Evolutionary conservation across 1,140 invertebrate species (phyloP), one percentile per base, ranked within the genome.

Genomic region (Euwallacea similis): DNA sequence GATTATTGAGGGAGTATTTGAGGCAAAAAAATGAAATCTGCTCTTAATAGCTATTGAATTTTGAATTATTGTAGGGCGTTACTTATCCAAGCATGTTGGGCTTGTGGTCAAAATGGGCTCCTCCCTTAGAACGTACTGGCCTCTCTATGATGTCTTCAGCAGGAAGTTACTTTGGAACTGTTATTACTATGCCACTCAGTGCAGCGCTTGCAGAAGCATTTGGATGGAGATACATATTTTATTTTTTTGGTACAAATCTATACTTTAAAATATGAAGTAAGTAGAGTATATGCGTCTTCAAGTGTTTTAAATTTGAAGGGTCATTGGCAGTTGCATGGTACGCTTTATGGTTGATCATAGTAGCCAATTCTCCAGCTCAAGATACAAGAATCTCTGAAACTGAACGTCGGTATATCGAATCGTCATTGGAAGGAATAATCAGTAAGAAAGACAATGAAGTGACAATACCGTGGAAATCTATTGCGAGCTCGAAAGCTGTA

Each of bases 31-130:
- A 33, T 33, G 4, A 33, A 33, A 4, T 4, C 21, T 33, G 21
- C 21, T 33, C 2, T 13, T 42, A 8, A 7, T 2, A 56, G 10
- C 33, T 8, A 1, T 55, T 11, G 4, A 33, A 33, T 33, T 13
- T 21, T 61, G 21, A 70, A 66, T 73, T 15, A 67, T 77, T 79
- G 56, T 78, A 94, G 92, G 94, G 94, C 55, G 93, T 96, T 0
- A 94, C 93, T 0, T 96, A 94, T 82, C 94, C 94, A 6, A 91
- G 92, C 73, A 95, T 96, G 63, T 93, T 95, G 80, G 90, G 91
- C 7, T 88, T 96, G 33, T 95, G 94, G 92, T 86, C 91, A 0
- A 87, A 89, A 68, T 97, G 95, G 94, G 90, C 93, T n/a, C 95
- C 94, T 15, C 89, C 91, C 0, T 78, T 89, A 16, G 94, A 97